Evolutionary conservation across 2,888 invertebrate genomes (phyloP).

Genomic region (Molanna angustata): DNA sequence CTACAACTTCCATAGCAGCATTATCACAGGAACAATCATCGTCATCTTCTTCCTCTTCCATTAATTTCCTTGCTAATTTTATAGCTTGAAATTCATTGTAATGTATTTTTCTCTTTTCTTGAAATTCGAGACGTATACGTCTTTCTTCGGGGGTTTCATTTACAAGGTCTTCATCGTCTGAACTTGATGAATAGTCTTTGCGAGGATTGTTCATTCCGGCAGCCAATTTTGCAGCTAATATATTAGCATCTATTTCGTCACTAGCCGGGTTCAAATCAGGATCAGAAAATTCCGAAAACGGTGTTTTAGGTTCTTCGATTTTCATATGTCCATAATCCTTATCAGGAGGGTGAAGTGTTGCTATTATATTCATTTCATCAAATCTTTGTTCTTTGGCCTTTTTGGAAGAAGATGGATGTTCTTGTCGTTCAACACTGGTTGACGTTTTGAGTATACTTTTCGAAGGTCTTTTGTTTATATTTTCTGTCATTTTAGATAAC

Average conservation of each 20-base stretch:
- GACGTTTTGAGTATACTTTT: slow-evolving; percentile 93
- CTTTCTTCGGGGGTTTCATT: slow-evolving; percentile 62
- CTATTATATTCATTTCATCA: slow-evolving; percentile 98
- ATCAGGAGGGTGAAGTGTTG: slow-evolving; percentile 94
- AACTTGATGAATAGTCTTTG: slow-evolving; percentile 43
- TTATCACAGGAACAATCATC: slow-evolving; percentile 49
- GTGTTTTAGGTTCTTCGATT: slow-evolving; percentile 97
- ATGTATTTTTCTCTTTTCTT: slow-evolving; percentile 91
- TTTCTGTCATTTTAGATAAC: slow-evolving; percentile 62
- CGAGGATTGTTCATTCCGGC: slow-evolving; percentile 55
- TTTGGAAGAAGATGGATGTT: slow-evolving; percentile 48
- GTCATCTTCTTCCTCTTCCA: slow-evolving; percentile 87
- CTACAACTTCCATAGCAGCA: slow-evolving; percentile 12
- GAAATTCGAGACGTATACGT: slow-evolving; percentile 75
- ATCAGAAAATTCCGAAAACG: slow-evolving; percentile 64
- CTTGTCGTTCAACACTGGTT: slow-evolving; percentile 80
- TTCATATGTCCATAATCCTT: slow-evolving; percentile 99
- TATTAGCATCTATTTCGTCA: slow-evolving; percentile 65
- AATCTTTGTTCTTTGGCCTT: slow-evolving; percentile 71
- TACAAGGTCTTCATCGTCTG: slow-evolving; percentile 60
- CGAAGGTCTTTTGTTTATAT: slow-evolving; percentile 77
- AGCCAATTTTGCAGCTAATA: slow-evolving; percentile 71
- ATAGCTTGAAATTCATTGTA: slow-evolving; percentile 97
- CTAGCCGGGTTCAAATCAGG: slow-evolving; percentile 55
- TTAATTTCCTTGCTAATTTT: slow-evolving; percentile 83